phyloP scores from a whole-genome alignment of 1,140 invertebrate genomes.

The Drosophila arawakana region DNA sequence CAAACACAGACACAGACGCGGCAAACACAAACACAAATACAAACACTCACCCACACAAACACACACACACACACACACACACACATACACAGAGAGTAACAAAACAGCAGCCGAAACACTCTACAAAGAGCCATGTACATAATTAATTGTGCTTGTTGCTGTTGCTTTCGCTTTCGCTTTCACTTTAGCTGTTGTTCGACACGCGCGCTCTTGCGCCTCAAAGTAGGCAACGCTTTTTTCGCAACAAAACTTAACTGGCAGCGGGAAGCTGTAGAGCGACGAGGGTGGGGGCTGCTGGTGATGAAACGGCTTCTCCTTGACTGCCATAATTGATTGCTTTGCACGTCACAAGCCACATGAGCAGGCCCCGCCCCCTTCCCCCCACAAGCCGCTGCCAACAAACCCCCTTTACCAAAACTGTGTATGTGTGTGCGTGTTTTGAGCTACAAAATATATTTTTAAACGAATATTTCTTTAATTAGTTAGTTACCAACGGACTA shows the following conservation, averaged over 20 bases:
- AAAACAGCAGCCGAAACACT: slow-evolving; percentile 18
- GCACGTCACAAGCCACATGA: slow-evolving; percentile 65
- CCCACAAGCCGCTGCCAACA: neutral
- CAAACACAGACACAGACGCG: slow-evolving; percentile 69
- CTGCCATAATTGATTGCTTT: slow-evolving; percentile 77
- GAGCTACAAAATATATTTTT: slow-evolving; percentile 65
- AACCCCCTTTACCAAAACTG: neutral
- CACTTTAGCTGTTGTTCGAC: slow-evolving; percentile 28
- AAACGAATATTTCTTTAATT: slow-evolving; percentile 77
- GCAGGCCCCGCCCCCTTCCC: neutral
- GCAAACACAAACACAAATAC: slow-evolving; percentile 46
- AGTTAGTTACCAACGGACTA: slow-evolving; percentile 34
- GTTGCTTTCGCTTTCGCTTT: neutral
- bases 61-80: slow-evolving; percentile 6
- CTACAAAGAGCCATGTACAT: slow-evolving; percentile 61
- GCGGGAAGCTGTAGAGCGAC: neutral
- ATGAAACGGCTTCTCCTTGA: slow-evolving; percentile 50
- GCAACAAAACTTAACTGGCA: slow-evolving; percentile 14
- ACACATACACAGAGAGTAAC: neutral
- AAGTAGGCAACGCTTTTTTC: slow-evolving; percentile 66
- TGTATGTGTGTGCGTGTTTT: slow-evolving; percentile 32
- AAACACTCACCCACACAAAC: slow-evolving; percentile 13
- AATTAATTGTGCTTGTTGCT: slow-evolving; percentile 76
- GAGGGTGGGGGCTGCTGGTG: neutral
- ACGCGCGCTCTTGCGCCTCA: slow-evolving; percentile 47